Evolutionary conservation across 2,888 invertebrate genomes (phyloP).

Genomic region (Spialia ferax): DNA sequence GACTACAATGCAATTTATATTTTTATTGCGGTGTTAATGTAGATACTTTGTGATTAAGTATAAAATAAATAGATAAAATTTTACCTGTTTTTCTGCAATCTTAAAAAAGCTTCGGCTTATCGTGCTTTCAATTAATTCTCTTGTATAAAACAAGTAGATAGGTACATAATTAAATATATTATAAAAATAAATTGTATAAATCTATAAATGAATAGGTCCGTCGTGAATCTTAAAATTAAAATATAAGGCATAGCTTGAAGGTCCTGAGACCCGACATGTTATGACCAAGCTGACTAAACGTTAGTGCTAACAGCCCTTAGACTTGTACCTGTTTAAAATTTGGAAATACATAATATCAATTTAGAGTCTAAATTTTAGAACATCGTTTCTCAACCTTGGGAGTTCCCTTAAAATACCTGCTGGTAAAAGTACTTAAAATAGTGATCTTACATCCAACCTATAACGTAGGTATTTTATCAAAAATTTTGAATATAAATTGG

Average conservation of each 20-base stretch:
- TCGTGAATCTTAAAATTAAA: conserved; percentile 9
- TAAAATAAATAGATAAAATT: neutral
- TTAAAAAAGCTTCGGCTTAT: neutral
- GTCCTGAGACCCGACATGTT: conserved; percentile 62
- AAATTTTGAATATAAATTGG: no score
- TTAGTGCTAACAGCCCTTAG: conserved; percentile 62
- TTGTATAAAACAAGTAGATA: neutral
- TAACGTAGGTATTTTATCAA: no score
- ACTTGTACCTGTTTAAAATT: conserved; percentile 40
- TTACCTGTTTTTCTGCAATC: neutral
- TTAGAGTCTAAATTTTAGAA: no score
- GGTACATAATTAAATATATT: neutral
- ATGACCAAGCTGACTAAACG: conserved; percentile 80
- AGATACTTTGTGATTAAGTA: neutral
- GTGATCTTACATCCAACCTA: no score
- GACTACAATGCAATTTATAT: neutral
- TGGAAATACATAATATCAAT: conserved; percentile 9
- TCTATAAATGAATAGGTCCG: neutral
- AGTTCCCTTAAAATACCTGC: neutral
- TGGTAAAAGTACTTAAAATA: no score
- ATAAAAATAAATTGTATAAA: neutral
- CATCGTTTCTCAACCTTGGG: neutral
- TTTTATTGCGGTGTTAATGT: neutral
- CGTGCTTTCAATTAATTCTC: neutral
- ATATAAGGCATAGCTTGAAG: conserved; percentile 40